A percentile compares a stretch with the other conserved stretches of the same genome.
These are phyloP conservation scores for Philonicus albiceps DNA, from an alignment of 2,888 invertebrate species.

Conservation along the genomic window DNA sequence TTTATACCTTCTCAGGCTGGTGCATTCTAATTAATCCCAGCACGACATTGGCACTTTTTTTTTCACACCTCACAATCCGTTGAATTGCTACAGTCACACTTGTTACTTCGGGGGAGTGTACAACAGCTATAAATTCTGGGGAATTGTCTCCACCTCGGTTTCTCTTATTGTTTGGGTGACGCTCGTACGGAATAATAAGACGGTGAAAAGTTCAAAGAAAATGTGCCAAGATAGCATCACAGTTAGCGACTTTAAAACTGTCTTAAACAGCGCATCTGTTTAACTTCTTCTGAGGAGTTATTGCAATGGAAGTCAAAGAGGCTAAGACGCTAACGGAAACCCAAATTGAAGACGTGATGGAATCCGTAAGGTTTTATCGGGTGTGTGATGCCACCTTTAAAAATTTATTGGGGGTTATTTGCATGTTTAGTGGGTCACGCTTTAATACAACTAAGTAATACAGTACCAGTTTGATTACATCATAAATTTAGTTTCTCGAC, in stretches of 20 bases:
- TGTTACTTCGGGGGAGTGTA: background rate
- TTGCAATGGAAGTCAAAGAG: background rate
- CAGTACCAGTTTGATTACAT: background rate
- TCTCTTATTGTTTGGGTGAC: background rate
- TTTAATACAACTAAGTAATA: background rate
- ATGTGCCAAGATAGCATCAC: background rate
- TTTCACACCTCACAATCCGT: background rate
- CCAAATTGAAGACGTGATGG: background rate
- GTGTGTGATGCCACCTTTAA: background rate
- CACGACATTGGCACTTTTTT: background rate
- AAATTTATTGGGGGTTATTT: background rate
- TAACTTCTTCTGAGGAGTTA: background rate
- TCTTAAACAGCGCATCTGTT: background rate
- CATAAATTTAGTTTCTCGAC: too few species aligned
- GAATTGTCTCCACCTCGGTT: background rate
- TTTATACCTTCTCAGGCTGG: background rate
- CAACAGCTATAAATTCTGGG: background rate
- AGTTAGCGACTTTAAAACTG: background rate
- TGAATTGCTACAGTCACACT: background rate
- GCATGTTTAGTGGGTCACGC: background rate
- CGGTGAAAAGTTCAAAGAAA: slow-evolving; percentile 29
- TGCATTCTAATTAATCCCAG: background rate
- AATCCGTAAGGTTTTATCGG: background rate
- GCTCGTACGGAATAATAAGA: slow-evolving; percentile 5
- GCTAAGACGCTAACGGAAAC: background rate